Conservation (phyloP, 2,888 invertebrate species). For the Campoletis raptor region DNA sequence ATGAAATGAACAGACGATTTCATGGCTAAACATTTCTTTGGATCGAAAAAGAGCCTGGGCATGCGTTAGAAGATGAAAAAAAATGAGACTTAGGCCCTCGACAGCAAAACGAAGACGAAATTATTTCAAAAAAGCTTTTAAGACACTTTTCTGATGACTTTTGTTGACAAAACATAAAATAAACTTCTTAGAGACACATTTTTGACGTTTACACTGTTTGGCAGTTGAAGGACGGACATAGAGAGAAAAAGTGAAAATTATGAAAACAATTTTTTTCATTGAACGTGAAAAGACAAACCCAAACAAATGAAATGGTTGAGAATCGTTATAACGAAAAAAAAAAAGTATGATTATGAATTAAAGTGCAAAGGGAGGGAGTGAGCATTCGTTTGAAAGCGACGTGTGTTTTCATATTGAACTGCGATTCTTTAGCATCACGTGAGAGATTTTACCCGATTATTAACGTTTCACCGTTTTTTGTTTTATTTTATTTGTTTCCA, state of each 20-base stretch:
- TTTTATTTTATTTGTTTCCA: slow-evolving; percentile 9
- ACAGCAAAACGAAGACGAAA: too few relatives aligned
- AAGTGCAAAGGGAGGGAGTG: not conserved
- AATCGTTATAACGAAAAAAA: slow-evolving; percentile 1
- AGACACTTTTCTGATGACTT: too few relatives aligned
- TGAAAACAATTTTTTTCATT: not conserved
- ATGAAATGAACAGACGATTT: too few relatives aligned
- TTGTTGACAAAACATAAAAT: too few relatives aligned
- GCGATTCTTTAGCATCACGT: slow-evolving; percentile 19
- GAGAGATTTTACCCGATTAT: slow-evolving; percentile 44
- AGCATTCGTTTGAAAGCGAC: slow-evolving; percentile 35
- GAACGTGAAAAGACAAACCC: not conserved
- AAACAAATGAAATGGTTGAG: not conserved
- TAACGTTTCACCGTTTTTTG: slow-evolving; percentile 8
- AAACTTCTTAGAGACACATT: too few relatives aligned
- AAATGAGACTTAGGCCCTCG: too few relatives aligned
- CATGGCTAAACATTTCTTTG: too few relatives aligned
- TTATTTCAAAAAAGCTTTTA: too few relatives aligned
- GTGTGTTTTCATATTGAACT: slow-evolving; percentile 46
- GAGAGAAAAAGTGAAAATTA: not conserved
- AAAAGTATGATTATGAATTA: slow-evolving; percentile 5
- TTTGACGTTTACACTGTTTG: too few relatives aligned
- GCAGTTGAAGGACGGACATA: not conserved
- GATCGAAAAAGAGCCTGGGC: too few relatives aligned
- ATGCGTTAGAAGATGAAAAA: too few relatives aligned